Evolutionary conservation across 2,888 invertebrate genomes (phyloP).

Genomic region (Agrochola litura): DNA sequence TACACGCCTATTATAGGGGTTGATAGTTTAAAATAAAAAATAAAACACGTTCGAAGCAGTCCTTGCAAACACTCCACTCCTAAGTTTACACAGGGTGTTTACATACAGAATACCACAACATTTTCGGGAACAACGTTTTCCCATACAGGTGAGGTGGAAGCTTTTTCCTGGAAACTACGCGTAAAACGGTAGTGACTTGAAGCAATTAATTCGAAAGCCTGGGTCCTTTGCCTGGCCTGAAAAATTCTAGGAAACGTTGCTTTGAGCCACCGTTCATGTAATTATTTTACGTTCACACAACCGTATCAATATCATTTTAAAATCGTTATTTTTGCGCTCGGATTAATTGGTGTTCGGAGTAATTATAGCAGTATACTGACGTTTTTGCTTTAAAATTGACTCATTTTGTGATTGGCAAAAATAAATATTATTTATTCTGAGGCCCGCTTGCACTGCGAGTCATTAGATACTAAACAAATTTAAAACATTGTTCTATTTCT

Average conservation of each 20-base stretch:
- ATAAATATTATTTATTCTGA: not conserved
- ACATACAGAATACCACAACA: too few species aligned
- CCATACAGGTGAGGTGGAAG: too few species aligned
- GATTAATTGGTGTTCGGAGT: not conserved
- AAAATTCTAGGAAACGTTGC: constrained; percentile 8
- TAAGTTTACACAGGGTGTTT: too few species aligned
- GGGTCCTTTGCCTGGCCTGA: not conserved
- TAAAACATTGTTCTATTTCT: not conserved
- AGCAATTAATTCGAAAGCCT: constrained; percentile 6
- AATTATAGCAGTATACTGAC: not conserved
- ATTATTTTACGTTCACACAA: constrained; percentile 14
- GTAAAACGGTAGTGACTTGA: not conserved
- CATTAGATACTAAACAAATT: not conserved
- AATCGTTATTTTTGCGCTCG: not conserved
- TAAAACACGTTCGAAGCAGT: too few species aligned
- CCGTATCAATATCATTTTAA: constrained; percentile 21
- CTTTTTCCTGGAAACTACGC: not conserved
- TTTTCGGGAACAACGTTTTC: not conserved
- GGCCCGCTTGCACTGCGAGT: not conserved
- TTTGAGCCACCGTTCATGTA: constrained; percentile 8
- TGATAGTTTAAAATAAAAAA: too few species aligned
- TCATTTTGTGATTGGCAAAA: not conserved
- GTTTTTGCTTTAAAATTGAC: not conserved
- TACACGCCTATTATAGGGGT: too few species aligned
- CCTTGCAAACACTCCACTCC: too few species aligned